Percentiles rank a stretch among this genome's conserved stretches.
Conservation (phyloP, 2,888 invertebrate species). For the Cenopis cana region DNA sequence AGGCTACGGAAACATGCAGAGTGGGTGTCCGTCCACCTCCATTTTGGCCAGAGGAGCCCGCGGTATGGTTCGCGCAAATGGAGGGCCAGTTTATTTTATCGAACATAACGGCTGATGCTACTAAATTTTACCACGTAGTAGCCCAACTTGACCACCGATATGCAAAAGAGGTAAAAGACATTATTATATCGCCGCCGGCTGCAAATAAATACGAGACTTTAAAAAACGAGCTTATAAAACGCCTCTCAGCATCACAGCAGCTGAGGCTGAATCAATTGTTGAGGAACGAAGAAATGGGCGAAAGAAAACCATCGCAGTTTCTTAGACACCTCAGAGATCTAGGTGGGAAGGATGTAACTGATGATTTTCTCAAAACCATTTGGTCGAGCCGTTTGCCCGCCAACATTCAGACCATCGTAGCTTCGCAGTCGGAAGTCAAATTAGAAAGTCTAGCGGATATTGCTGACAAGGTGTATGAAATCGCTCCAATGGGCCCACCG, state of each 20-base stretch:
- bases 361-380: slow-evolving; percentile 5
- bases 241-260: slow-evolving; percentile 31
- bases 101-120: slow-evolving; percentile 5
- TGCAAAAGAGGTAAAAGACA: slow-evolving; percentile 17
- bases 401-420: slow-evolving; percentile 5
- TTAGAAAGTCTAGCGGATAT: slow-evolving; percentile 3
- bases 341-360: background rate
- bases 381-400: slow-evolving; percentile 11
- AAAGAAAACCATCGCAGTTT: slow-evolving; percentile 39
- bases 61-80: slow-evolving; percentile 26
- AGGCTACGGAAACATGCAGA: background rate
- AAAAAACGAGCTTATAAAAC: slow-evolving; percentile 30
- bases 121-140: background rate
- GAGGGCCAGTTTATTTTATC: slow-evolving; percentile 25
- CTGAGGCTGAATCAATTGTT: slow-evolving; percentile 24
- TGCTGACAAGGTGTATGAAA: slow-evolving; percentile 5
- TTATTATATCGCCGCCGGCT: slow-evolving; percentile 28
- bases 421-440: background rate
- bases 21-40: slow-evolving; percentile 16
- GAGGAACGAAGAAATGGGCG: slow-evolving; percentile 29
- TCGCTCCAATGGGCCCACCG: slow-evolving; percentile 3
- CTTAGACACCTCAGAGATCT: slow-evolving; percentile 4
- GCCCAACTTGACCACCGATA: slow-evolving; percentile 25
- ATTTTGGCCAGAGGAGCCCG: slow-evolving; percentile 27
- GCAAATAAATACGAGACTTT: slow-evolving; percentile 28